Percentiles rank a stretch among this genome's conserved stretches.
phyloP scores from a whole-genome alignment of 2,888 invertebrate species.

The Cremastinae sp. region DNA sequence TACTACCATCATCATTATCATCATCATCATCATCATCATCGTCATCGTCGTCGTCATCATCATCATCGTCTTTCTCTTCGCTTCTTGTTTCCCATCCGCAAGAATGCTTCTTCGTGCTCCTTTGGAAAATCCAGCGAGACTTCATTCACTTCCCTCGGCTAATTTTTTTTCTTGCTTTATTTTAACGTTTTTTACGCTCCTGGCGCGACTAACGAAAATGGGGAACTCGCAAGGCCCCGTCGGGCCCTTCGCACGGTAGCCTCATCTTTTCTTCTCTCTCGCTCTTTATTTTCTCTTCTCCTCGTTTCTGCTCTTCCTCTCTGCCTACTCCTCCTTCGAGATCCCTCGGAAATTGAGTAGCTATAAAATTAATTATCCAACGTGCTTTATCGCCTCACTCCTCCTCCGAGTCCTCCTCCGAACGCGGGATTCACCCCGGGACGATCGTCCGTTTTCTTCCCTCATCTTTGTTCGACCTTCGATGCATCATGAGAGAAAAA shows the following conservation, averaged over 20 bases:
- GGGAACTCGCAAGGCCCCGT: slow-evolving; percentile 51
- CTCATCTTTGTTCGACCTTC: slow-evolving; percentile 3
- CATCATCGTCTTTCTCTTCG: slow-evolving; percentile 18
- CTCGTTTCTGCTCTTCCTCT: neutral
- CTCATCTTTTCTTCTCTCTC: neutral
- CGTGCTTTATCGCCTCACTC: slow-evolving; percentile 76
- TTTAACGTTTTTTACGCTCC: slow-evolving; percentile 62
- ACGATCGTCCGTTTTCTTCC: slow-evolving; percentile 34
- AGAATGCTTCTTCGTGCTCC: neutral
- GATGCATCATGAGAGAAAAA: neutral
- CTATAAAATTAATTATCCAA: slow-evolving; percentile 80
- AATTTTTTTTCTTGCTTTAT: slow-evolving; percentile 14
- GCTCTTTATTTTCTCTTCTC: neutral
- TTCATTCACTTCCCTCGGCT: slow-evolving; percentile 33
- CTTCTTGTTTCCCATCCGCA: slow-evolving; percentile 12
- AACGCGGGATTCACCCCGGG: slow-evolving; percentile 35
- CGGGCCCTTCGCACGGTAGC: slow-evolving; percentile 44
- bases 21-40: slow-evolving; percentile 65
- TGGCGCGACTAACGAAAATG: slow-evolving; percentile 75
- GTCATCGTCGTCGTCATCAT: slow-evolving; percentile 43
- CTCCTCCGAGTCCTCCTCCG: slow-evolving; percentile 30
- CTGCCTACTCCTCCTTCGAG: slow-evolving; percentile 66
- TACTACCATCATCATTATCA: slow-evolving; percentile 69
- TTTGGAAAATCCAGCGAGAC: neutral
- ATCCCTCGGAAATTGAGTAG: slow-evolving; percentile 80